Base-by-base conservation (phyloP, 2,888 invertebrate genomes). In the Disparrhopalites patrizii region DNA sequence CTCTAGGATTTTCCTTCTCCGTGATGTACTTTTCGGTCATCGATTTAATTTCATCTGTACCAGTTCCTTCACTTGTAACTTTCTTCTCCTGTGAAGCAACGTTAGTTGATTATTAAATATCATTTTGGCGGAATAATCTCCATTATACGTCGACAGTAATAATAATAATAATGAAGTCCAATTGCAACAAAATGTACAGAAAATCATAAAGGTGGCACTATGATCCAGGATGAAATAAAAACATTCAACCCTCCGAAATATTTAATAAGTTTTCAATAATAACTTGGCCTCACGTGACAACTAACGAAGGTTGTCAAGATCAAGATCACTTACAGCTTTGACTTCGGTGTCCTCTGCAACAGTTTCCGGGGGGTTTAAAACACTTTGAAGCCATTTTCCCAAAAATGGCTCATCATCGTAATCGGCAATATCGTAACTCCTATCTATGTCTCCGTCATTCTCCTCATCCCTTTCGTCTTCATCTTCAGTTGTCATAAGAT, bases 321-420 rank as follows among this genome's bases (percentile, higher is more conserved):
- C 47, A 13, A 13, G 18, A n/a, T 47, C 13, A 47, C 56, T 56
- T 58, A 56, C 63, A 56, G 31, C 65, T 65, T 62, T 71, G 64
- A 62, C 40, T 33, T 72, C 71, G 7, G 50, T 36, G 23, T 73
- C 74, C 25, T 63, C 65, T 4, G 70, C 72, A 52, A 67, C 62
- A 5, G 77, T 74, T 47, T 78, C 78, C 27, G 88, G 87, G 1
- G 93, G 91, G 27, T 91, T 91, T 13, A 95, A 82, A 0, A 93
- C 93, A 77, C 94, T 93, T 78, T 95, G 94, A 80, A 96, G 93
- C 94, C 94, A 95, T 73, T 92, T 86, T 0, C 95, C 95, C 75
- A 93, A 83, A 68, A 93, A 85, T 4, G 91, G 90, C 80, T 93
- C 92, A 79, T 79, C 80, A 68, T 81, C 81, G 67, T 81, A 33